Conservation (phyloP, 2,113 vertebrate species). For the Corythornis vintsioides region DNA sequence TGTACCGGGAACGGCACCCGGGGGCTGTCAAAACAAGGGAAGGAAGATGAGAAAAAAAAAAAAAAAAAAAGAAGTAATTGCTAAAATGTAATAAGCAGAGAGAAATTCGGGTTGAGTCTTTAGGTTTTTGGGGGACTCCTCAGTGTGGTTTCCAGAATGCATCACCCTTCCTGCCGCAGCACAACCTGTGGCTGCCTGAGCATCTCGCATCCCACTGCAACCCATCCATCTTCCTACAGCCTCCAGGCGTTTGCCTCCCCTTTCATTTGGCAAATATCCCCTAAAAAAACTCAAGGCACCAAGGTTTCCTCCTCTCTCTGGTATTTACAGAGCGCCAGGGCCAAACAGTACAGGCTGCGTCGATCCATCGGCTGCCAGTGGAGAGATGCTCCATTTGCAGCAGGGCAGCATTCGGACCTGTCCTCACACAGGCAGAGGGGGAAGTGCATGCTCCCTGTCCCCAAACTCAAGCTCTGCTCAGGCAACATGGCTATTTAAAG, state of each 20-base stretch:
- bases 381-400: background rate
- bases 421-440: background rate
- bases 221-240: background rate
- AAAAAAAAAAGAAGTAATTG: background rate
- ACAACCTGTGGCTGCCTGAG: background rate
- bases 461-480: background rate
- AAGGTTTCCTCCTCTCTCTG: background rate
- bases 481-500: slow-evolving; percentile 1
- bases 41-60: background rate
- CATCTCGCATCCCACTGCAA: background rate
- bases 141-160: fast-evolving
- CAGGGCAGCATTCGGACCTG: background rate
- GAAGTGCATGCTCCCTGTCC: background rate
- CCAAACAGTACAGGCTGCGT: background rate
- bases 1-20: slow-evolving; percentile 93
- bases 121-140: background rate
- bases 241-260: background rate
- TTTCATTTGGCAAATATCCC: background rate
- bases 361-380: fast-evolving
- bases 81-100: background rate
- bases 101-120: background rate
- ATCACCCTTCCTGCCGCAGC: background rate
- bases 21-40: slow-evolving; percentile 80
- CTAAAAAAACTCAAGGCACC: background rate
- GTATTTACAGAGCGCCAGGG: background rate